Conservation (phyloP, 2,888 invertebrate species). For the Tanytarsus gracilentus region DNA sequence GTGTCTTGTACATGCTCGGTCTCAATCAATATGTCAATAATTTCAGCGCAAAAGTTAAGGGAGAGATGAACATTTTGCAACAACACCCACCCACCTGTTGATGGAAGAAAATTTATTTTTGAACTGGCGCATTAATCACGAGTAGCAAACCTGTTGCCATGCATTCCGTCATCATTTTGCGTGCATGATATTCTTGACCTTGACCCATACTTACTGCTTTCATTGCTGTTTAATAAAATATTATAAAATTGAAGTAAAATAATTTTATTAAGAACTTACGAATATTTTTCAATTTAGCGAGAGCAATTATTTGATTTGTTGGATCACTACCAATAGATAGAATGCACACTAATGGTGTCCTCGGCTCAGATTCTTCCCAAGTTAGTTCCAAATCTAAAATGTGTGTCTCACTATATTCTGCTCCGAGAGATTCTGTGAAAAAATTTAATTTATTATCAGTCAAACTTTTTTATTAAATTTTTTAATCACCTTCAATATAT, state of each 20-base stretch:
- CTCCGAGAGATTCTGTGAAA: slow-evolving; percentile 64
- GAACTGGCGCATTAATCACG: background rate
- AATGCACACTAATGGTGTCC: slow-evolving; percentile 84
- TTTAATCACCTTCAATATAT: slow-evolving; percentile 77
- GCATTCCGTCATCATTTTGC: slow-evolving; percentile 69
- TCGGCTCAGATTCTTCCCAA: slow-evolving; percentile 80
- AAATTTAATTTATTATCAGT: background rate
- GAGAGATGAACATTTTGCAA: slow-evolving; percentile 95
- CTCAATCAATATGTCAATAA: slow-evolving; percentile 80
- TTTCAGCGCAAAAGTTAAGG: slow-evolving; percentile 84
- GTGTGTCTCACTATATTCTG: slow-evolving; percentile 82
- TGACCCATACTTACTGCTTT: slow-evolving; percentile 95
- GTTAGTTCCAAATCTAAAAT: slow-evolving; percentile 86
- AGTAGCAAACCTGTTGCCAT: slow-evolving; percentile 48
- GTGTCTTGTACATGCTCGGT: slow-evolving; percentile 71
- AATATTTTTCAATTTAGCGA: slow-evolving; percentile 79
- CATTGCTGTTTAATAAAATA: slow-evolving; percentile 47
- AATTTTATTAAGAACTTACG: slow-evolving; percentile 49
- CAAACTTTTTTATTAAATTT: slow-evolving; percentile 10
- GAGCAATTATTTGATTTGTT: slow-evolving; percentile 78
- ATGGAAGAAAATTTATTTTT: background rate
- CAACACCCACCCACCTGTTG: slow-evolving; percentile 79
- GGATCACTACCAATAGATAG: slow-evolving; percentile 94
- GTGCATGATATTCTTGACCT: slow-evolving; percentile 82
- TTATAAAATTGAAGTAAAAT: background rate